A percentile compares a stretch with the other conserved stretches of the same genome.
These are phyloP conservation scores for Cecidostiba fungosa DNA, from an alignment of 2,888 invertebrate genomes.

Conservation along the genomic window DNA sequence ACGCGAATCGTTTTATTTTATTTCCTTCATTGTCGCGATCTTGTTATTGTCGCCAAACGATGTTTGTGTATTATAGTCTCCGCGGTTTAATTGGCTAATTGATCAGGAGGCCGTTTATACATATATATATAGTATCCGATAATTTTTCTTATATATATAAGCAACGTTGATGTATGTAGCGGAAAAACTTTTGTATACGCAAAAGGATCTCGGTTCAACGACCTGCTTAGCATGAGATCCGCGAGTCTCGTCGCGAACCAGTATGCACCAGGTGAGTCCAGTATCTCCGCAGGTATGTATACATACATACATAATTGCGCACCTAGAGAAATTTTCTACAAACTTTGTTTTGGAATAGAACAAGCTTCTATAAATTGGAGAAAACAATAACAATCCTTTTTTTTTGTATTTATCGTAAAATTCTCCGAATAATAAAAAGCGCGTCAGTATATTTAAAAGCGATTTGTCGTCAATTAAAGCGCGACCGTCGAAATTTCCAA, in stretches of 20 bases:
- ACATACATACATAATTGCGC: not conserved
- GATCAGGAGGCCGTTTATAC: not conserved
- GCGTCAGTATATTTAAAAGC: constrained; percentile 40
- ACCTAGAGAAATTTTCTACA: too few relatives aligned
- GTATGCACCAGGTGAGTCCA: constrained; percentile 17
- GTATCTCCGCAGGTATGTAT: not conserved
- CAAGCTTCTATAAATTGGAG: too few relatives aligned
- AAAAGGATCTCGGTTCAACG: not conserved
- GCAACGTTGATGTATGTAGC: not conserved
- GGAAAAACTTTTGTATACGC: not conserved
- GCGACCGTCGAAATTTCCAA: constrained; percentile 23
- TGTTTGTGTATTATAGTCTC: too few relatives aligned
- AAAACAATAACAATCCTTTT: not conserved
- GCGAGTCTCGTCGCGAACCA: not conserved
- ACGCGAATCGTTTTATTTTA: not conserved
- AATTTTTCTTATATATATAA: not conserved
- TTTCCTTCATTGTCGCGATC: not conserved
- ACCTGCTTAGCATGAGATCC: not conserved
- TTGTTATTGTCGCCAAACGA: too few relatives aligned
- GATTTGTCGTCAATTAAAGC: constrained; percentile 37
- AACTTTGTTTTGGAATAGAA: too few relatives aligned
- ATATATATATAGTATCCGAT: not conserved
- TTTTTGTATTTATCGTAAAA: not conserved
- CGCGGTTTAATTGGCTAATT: not conserved
- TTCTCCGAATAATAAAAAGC: not conserved